These are phyloP conservation scores for Equus quagga DNA, from an alignment of 2,113 vertebrate genomes.

Conservation along the genomic window DNA sequence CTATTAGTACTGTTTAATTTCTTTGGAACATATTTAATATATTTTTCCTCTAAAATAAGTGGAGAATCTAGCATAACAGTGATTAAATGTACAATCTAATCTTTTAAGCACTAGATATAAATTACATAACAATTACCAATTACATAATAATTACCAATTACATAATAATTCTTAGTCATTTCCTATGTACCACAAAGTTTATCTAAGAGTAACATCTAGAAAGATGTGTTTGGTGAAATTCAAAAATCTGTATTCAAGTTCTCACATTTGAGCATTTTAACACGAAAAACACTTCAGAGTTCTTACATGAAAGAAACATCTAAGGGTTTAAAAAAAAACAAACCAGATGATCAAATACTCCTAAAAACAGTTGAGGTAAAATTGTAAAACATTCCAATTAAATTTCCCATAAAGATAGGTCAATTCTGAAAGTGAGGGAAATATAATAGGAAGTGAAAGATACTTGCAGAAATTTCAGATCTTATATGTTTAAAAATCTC, in stretches of 20 bases:
- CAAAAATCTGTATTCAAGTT: not conserved
- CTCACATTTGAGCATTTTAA: not conserved
- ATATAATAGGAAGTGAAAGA: not conserved
- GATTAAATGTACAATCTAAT: not conserved
- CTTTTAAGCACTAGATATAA: not conserved
- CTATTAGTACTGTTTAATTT: not conserved
- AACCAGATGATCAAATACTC: not conserved
- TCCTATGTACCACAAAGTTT: not conserved
- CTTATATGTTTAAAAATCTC: not conserved
- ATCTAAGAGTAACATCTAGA: not conserved
- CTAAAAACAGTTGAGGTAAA: not conserved
- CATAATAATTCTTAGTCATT: not conserved
- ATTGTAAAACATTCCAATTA: not conserved
- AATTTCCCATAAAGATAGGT: not conserved
- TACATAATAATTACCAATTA: not conserved
- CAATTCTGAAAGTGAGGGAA: not conserved
- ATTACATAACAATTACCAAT: not conserved
- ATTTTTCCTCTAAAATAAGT: not conserved
- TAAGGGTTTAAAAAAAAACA: not conserved
- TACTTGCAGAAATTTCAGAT: not conserved
- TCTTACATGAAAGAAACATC: not conserved
- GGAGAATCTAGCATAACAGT: not conserved
- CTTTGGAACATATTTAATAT: not conserved
- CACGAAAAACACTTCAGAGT: not conserved
- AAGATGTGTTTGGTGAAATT: not conserved